Conservation (phyloP, 2,113 vertebrate genomes). For the Brachyistius frenatus region DNA sequence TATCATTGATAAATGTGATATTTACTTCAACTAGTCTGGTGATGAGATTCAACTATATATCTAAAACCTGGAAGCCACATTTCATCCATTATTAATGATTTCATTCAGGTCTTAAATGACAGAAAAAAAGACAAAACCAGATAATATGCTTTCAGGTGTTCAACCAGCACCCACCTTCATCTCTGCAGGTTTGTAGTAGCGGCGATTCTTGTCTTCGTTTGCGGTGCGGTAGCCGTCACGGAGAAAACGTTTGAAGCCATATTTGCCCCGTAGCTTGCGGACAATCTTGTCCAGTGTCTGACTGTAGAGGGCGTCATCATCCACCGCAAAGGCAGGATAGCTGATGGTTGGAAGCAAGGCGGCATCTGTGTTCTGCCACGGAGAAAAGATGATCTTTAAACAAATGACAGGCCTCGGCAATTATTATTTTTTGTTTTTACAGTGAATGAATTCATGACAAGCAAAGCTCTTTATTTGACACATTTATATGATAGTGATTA, state of each 20-base stretch:
- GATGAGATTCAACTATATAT: too few relatives aligned
- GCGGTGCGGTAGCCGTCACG: slow-evolving; percentile 94
- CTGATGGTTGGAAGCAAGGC: slow-evolving; percentile 95
- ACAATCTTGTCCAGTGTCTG: slow-evolving; percentile 96
- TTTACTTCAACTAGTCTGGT: too few relatives aligned
- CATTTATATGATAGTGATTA: too few relatives aligned
- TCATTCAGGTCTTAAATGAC: too few relatives aligned
- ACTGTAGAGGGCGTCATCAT: slow-evolving; percentile 92
- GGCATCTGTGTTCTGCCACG: slow-evolving; percentile 92
- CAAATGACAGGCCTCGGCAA: neutral
- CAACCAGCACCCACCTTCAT: slow-evolving; percentile 90
- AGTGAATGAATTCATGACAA: too few relatives aligned
- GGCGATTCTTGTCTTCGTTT: slow-evolving; percentile 91
- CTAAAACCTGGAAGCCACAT: too few relatives aligned
- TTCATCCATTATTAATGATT: too few relatives aligned
- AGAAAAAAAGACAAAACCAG: neutral
- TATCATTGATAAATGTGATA: too few relatives aligned
- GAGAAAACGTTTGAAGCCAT: slow-evolving; percentile 95
- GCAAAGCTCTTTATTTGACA: too few relatives aligned
- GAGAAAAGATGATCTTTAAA: neutral
- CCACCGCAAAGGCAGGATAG: slow-evolving; percentile 96
- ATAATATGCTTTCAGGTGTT: too few relatives aligned
- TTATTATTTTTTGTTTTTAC: too few relatives aligned
- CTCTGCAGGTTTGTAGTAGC: slow-evolving; percentile 96
- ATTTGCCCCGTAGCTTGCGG: slow-evolving; percentile 94